Base-by-base conservation (phyloP, 2,113 vertebrate species). In the Carassius auratus region DNA sequence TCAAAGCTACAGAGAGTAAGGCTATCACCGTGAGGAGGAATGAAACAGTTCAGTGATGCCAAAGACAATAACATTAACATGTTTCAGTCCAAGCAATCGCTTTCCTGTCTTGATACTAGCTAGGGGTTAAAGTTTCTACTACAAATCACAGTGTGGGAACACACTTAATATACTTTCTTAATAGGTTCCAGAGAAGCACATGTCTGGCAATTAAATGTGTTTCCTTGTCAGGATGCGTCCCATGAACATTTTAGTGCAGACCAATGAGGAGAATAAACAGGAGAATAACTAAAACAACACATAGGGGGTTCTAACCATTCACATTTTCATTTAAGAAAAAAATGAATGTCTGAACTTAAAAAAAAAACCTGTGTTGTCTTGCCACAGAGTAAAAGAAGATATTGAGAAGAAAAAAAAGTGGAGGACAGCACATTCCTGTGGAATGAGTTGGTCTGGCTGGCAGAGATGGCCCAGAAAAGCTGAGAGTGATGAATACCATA, bases 11-110 rank as follows among this genome's bases (percentile, higher is more conserved):
- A 85, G 30, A 77, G 38, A 30, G 69, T 23, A 69, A 76, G 82
- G 45, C 48, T 45, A 57, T 66, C 81, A 23, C 7, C 8, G 7
- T 66, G 76, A 84, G 36, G 36, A 55, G 82, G 76, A 69, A 86
- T 84, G 85, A 76, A 71, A 73, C 15, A 7, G 50, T 81, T 55
- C 59, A 23, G 14, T 21, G 8, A 69, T 78, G 88, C 88, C 88
- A 89, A 89, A 87, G 64, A 85, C 85, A 89, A 89, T 75, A 89
- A 85, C 88, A 82, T 89, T 86, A 89, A 84, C 92, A 93, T 93
- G 92, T 94, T 92, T 93, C 92, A 92, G 93, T 89, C 92, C 89
- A 92, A 93, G 93, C 91, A 91, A 93, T 93, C 92, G 91, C 87
- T 94, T 93, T 93, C 87, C 88, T 86, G 90, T 86, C 90, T 90